A percentile compares a stretch with the other conserved stretches of the same genome.
These are phyloP conservation scores for Melanotaenia duboulayi DNA, from an alignment of 2,113 vertebrate genomes.

Conservation along the genomic window DNA sequence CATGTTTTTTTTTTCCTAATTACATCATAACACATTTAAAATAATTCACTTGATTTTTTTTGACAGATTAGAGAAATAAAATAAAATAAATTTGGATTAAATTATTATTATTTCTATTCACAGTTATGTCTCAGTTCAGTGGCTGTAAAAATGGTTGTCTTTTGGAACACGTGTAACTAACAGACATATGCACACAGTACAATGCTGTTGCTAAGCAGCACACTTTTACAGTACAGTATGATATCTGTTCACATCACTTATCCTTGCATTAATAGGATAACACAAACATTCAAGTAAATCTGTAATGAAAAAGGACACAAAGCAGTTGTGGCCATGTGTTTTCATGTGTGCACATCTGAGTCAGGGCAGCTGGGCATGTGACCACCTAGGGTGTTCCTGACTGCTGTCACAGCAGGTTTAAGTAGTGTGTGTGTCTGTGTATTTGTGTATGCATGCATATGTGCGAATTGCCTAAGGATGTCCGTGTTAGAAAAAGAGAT, in stretches of 20 bases:
- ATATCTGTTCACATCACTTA: neutral
- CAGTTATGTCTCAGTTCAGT: too few relatives aligned
- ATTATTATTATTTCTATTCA: too few relatives aligned
- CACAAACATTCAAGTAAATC: constrained; percentile 10
- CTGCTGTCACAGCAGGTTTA: constrained; percentile 66
- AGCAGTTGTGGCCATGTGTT: neutral
- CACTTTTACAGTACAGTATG: neutral
- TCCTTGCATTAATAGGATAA: neutral
- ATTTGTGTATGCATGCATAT: neutral
- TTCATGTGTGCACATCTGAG: constrained; percentile 34
- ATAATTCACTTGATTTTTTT: too few relatives aligned
- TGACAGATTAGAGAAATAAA: too few relatives aligned
- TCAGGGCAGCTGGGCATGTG: constrained; percentile 52
- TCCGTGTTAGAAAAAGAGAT: constrained; percentile 53
- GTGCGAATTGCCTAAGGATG: constrained; percentile 38
- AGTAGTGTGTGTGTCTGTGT: constrained; percentile 36
- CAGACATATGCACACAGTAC: neutral
- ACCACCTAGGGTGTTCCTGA: constrained; percentile 63
- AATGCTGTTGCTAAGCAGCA: neutral
- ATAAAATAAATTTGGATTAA: too few relatives aligned
- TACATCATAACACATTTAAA: too few relatives aligned
- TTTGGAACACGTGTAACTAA: too few relatives aligned
- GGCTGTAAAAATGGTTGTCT: too few relatives aligned
- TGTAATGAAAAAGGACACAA: constrained; percentile 4
- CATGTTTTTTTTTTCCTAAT: too few relatives aligned